Conservation (phyloP, 2,113 vertebrate genomes). For the Hylia prasina region DNA sequence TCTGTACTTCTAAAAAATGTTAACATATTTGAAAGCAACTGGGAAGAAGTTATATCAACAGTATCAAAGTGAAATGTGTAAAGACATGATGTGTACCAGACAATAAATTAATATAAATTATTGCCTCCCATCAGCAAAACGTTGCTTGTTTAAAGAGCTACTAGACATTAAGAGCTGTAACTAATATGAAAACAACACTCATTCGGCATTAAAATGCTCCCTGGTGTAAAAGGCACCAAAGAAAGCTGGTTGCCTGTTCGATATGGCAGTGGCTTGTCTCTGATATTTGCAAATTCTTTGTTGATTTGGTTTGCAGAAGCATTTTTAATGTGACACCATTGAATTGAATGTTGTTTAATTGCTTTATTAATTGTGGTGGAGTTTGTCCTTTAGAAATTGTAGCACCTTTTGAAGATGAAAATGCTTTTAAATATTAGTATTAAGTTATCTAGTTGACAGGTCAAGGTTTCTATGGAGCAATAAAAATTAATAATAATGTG, state of each 20-base stretch:
- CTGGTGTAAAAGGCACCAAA: neutral
- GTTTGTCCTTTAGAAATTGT: neutral
- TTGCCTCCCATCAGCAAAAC: neutral
- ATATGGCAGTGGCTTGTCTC: neutral
- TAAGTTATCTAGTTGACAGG: neutral
- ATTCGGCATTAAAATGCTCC: neutral
- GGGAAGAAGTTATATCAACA: neutral
- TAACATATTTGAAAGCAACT: neutral
- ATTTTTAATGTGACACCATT: neutral
- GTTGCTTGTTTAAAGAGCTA: neutral
- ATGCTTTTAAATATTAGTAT: neutral
- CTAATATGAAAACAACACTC: neutral
- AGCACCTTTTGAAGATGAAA: neutral
- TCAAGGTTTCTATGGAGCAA: neutral
- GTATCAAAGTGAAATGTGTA: neutral
- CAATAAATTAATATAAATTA: neutral
- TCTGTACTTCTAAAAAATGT: neutral
- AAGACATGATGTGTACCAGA: neutral
- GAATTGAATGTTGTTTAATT: neutral
- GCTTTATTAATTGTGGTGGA: constrained; percentile 7
- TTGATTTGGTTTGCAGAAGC: neutral
- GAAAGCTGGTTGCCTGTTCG: neutral
- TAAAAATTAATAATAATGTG: neutral
- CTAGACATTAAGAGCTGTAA: neutral
- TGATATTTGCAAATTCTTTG: neutral